Evolutionary conservation across 2,113 vertebrate species (phyloP).

Genomic region (Hyperopisus bebe): DNA sequence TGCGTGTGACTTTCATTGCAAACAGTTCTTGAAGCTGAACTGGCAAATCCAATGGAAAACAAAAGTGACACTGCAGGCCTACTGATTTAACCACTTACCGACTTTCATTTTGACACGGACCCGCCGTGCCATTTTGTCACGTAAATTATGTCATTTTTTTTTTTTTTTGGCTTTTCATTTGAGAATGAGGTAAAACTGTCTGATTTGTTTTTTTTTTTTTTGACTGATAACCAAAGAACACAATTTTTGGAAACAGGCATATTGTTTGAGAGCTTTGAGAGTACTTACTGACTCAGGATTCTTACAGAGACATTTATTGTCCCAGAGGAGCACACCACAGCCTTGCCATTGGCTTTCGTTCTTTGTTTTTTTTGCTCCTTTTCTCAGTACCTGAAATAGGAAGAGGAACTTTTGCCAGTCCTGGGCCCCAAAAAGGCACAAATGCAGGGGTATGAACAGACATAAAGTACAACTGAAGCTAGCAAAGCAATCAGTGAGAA

Average conservation of each 20-base stretch:
- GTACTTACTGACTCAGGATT: background rate
- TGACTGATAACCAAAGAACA: background rate
- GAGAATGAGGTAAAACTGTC: background rate
- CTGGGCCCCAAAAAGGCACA: background rate
- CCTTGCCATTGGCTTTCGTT: background rate
- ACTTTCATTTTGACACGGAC: background rate
- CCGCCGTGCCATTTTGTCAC: background rate
- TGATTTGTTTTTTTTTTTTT: background rate
- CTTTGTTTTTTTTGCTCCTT: background rate
- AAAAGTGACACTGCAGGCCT: background rate
- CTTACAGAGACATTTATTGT: background rate
- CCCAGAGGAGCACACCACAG: background rate
- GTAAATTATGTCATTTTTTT: background rate
- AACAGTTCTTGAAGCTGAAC: background rate
- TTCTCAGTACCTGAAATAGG: background rate
- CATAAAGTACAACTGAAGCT: background rate
- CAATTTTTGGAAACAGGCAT: background rate
- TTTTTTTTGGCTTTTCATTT: background rate
- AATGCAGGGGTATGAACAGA: background rate
- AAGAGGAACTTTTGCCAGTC: background rate
- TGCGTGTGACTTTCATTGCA: background rate
- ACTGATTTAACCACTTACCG: background rate
- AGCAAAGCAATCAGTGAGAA: background rate
- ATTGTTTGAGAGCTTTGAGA: background rate
- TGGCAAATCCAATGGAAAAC: constrained; percentile 2